Evolutionary conservation across 92 coral and sea anemone genomes (phyloP).

Genomic region (Heteractis magnifica): DNA sequence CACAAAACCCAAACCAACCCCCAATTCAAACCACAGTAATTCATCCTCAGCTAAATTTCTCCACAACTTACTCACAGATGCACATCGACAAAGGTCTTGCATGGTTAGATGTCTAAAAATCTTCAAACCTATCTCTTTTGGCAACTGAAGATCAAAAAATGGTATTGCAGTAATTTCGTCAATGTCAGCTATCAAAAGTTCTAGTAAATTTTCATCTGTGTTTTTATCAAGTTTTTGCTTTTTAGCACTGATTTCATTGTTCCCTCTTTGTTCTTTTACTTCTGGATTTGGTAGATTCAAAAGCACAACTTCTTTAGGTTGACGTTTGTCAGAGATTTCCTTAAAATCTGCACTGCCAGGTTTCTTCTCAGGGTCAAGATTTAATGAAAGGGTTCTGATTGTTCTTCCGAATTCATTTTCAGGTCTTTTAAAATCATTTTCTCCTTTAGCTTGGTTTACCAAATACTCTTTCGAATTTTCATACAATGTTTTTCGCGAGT

Average conservation of each 20-base stretch:
- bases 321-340: not conserved
- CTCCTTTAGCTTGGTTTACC: not conserved
- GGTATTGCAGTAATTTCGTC: conserved; percentile 86
- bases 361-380: not conserved
- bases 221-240: conserved; percentile 13
- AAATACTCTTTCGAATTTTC: conserved; percentile 8
- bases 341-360: not conserved
- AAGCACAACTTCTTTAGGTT: conserved; percentile 28
- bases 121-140: conserved; percentile 83
- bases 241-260: not conserved
- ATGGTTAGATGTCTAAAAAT: conserved; percentile 63
- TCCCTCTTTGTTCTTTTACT: conserved; percentile 6
- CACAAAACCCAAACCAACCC: conserved; percentile 57
- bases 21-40: conserved; percentile 73
- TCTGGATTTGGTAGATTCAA: conserved; percentile 54
- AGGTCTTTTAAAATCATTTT: not conserved
- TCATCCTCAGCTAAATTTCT: conserved; percentile 80
- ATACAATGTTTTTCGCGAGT: not conserved
- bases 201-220: conserved; percentile 51
- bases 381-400: not conserved
- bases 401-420: not conserved
- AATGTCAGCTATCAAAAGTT: conserved; percentile 86
- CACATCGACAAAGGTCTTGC: conserved; percentile 75
- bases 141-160: conserved; percentile 84
- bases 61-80: conserved; percentile 84